Conservation (phyloP, 2,113 vertebrate genomes). For the Choloepus hoffmanni region DNA sequence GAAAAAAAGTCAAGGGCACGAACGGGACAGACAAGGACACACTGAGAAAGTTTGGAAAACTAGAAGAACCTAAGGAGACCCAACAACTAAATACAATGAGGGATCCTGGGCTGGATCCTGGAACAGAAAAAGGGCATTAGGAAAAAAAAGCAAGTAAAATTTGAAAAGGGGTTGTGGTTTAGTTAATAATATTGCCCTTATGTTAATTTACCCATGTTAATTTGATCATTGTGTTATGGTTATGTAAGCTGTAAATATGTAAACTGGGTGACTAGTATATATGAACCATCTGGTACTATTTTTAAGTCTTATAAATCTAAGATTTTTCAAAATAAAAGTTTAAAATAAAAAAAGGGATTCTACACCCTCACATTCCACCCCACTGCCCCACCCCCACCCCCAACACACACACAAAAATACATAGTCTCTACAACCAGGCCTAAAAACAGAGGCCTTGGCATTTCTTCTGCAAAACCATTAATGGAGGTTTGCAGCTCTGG, state of each 20-base stretch:
- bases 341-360: not conserved
- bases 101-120: not conserved
- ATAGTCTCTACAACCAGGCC: not conserved
- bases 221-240: not conserved
- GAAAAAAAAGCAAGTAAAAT: not conserved
- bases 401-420: not conserved
- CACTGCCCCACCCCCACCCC: no score
- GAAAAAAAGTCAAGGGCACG: not conserved
- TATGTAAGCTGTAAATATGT: not conserved
- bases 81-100: not conserved
- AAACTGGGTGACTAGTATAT: not conserved
- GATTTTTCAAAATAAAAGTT: not conserved
- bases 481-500: accelerated
- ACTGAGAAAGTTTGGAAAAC: not conserved
- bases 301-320: not conserved
- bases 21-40: not conserved
- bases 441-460: not conserved
- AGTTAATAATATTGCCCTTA: accelerated
- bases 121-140: not conserved
- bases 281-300: not conserved
- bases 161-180: not conserved
- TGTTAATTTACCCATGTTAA: not conserved
- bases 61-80: not conserved
- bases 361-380: not conserved
- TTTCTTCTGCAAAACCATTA: not conserved